Conservation (phyloP, 2,888 invertebrate genomes). For the Archaeoteleia sp. region DNA sequence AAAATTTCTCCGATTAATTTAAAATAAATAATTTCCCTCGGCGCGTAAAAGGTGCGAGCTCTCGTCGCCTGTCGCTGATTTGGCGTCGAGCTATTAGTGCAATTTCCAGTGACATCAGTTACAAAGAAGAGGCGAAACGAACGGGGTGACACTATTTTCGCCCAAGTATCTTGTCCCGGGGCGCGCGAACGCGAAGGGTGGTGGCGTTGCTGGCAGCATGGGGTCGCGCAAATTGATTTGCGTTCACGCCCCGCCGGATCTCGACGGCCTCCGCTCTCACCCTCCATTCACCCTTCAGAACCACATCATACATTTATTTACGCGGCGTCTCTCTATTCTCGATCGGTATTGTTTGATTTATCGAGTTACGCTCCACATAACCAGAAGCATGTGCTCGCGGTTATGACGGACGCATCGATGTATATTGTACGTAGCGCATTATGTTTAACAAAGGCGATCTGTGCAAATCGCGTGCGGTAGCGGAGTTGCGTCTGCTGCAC, state of each 20-base stretch:
- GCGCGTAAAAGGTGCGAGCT: neutral
- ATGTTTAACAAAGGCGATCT: conserved; percentile 6
- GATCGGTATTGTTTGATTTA: conserved; percentile 68
- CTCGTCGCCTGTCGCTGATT: neutral
- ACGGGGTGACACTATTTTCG: conserved; percentile 55
- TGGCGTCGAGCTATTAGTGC: conserved; percentile 48
- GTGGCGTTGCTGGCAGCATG: conserved; percentile 61
- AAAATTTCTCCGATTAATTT: too few species aligned
- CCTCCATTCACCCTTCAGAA: conserved; percentile 65
- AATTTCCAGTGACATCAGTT: conserved; percentile 65
- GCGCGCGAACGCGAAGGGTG: conserved; percentile 60
- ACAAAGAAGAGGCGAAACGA: conserved; percentile 50
- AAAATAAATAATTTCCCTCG: neutral
- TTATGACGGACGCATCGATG: conserved; percentile 55
- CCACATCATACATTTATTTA: conserved; percentile 70
- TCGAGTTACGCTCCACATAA: conserved; percentile 68
- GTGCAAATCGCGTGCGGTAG: conserved; percentile 6
- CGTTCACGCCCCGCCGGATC: conserved; percentile 73
- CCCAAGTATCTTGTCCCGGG: conserved; percentile 70
- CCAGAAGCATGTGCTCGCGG: conserved; percentile 68
- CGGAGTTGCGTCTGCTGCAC: too few species aligned
- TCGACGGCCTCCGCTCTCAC: conserved; percentile 51
- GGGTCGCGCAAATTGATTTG: conserved; percentile 74
- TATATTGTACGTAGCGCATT: conserved; percentile 20
- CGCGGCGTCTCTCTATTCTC: conserved; percentile 64